Evolutionary conservation across 1,140 invertebrate species (phyloP).

Genomic region (Metopolophium dirhodum): DNA sequence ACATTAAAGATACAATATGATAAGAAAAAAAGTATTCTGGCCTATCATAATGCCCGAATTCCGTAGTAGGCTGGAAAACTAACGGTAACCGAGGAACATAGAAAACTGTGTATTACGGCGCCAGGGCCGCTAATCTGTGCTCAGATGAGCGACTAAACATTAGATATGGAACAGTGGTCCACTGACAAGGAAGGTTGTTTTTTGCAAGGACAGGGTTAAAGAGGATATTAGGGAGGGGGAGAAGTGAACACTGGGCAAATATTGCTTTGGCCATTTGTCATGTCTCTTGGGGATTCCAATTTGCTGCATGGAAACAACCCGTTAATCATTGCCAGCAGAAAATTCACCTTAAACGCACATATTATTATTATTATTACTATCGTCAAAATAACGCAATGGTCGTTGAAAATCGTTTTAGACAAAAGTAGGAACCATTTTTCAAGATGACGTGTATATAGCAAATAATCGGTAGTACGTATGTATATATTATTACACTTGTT

Average conservation of each 20-base stretch:
- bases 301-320: conserved; percentile 42
- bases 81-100: neutral
- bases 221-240: neutral
- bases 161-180: neutral
- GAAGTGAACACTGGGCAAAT: conserved; percentile 31
- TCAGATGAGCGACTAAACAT: neutral
- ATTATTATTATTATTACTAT: conserved; percentile 47
- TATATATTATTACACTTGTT: neutral
- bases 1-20: neutral
- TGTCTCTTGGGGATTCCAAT: conserved; percentile 45
- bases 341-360: conserved; percentile 40
- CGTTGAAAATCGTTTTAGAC: conserved; percentile 23
- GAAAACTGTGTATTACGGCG: neutral
- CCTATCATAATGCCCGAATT: neutral
- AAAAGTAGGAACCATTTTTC: neutral
- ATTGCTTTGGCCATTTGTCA: conserved; percentile 51
- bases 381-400: conserved; percentile 18
- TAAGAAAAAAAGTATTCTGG: neutral
- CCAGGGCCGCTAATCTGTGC: conserved; percentile 8
- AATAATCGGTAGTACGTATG: neutral
- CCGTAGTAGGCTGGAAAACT: neutral
- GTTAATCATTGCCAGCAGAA: conserved; percentile 49
- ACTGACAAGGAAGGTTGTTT: conserved; percentile 42
- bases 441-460: neutral
- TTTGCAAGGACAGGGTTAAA: neutral